Evolutionary conservation across 2,797 vertebrate species (phyloP).

Genomic region (Alca torda): DNA sequence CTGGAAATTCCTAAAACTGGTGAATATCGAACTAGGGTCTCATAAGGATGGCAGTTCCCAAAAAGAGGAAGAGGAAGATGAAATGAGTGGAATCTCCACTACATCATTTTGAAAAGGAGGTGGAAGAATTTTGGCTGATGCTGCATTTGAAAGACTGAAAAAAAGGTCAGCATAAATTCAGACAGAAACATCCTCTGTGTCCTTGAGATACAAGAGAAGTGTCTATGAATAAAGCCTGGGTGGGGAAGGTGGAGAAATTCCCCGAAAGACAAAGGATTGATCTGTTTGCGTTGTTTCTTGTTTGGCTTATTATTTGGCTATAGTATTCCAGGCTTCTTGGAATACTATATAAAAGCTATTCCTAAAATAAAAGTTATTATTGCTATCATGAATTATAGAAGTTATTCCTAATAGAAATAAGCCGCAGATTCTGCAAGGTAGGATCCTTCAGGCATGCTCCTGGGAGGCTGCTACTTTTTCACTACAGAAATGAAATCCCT

Average conservation of each 20-base stretch:
- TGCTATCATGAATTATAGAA: neutral
- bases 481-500: neutral
- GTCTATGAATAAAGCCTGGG: neutral
- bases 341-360: neutral
- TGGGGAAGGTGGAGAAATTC: neutral
- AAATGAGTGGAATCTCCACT: neutral
- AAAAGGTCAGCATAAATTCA: neutral
- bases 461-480: neutral
- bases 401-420: neutral
- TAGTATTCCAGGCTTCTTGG: neutral
- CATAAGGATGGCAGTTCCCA: neutral
- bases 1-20: neutral
- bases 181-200: neutral
- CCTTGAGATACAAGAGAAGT: neutral
- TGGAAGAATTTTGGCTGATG: neutral
- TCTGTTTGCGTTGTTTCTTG: neutral
- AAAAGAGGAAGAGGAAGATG: neutral
- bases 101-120: neutral
- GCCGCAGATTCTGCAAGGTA: neutral
- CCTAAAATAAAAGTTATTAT: neutral
- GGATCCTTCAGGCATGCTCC: neutral
- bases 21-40: neutral
- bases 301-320: neutral
- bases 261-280: neutral
- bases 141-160: neutral